Percentiles rank a stretch among this genome's conserved stretches.
Conservation (phyloP, 2,888 invertebrate genomes). For the Orthosia cruda region DNA sequence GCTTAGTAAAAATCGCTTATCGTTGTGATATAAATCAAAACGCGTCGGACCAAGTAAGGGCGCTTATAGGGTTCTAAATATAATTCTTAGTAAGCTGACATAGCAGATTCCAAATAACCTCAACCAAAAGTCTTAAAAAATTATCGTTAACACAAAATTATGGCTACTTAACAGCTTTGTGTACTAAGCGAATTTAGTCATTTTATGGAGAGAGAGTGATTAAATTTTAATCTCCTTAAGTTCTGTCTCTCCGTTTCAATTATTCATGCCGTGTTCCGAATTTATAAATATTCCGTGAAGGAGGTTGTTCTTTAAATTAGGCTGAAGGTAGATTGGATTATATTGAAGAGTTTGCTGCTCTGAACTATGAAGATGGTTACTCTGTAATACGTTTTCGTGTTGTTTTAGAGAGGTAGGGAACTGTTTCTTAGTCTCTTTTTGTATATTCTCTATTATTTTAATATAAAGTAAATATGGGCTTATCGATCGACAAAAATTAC, state of each 20-base stretch:
- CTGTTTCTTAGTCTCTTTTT: neutral
- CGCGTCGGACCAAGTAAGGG: no score
- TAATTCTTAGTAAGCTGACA: conserved; percentile 13
- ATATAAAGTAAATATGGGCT: no score
- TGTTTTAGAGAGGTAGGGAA: neutral
- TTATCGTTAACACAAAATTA: conserved; percentile 18
- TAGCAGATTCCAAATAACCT: conserved; percentile 5
- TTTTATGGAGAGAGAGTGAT: conserved; percentile 48
- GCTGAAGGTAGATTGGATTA: conserved; percentile 32
- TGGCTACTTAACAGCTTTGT: conserved; percentile 30
- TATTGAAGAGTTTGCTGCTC: conserved; percentile 25
- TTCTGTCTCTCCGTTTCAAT: conserved; percentile 60
- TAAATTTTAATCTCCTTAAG: conserved; percentile 60
- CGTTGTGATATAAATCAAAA: no score
- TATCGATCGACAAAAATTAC: no score
- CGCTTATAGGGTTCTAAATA: no score
- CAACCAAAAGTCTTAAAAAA: conserved; percentile 32
- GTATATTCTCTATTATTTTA: no score
- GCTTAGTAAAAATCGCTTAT: no score
- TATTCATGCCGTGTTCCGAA: conserved; percentile 66
- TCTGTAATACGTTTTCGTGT: neutral
- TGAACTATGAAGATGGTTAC: conserved; percentile 10
- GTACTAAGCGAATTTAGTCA: conserved; percentile 58
- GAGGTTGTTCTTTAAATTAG: conserved; percentile 52
- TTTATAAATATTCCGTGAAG: conserved; percentile 55